These are phyloP conservation scores for Epizoanthus scotinus DNA, from an alignment of 92 coral and sea anemone species.

Conservation along the genomic window DNA sequence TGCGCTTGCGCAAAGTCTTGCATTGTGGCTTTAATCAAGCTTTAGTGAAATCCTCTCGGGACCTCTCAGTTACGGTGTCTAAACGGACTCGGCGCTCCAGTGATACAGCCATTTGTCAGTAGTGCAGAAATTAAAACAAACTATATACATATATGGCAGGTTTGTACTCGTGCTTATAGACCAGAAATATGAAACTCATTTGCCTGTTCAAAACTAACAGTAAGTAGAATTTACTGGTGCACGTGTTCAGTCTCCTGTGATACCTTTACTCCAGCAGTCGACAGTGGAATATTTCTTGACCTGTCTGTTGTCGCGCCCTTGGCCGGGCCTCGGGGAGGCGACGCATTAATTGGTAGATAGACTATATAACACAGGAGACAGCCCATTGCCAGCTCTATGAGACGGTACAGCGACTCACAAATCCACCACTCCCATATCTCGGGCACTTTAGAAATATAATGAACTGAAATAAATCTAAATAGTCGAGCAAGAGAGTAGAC, in stretches of 20 bases:
- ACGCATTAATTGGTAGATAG: conserved; percentile 6
- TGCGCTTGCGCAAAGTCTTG: no score
- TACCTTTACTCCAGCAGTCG: not conserved
- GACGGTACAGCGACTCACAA: conserved; percentile 27
- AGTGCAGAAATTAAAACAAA: no score
- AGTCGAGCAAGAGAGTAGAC: conserved; percentile 26
- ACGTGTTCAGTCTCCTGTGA: not conserved
- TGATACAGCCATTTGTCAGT: no score
- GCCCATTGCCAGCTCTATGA: conserved; percentile 34
- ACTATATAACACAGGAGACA: conserved; percentile 30
- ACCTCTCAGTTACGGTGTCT: no score
- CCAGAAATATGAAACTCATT: no score
- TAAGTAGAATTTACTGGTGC: no score
- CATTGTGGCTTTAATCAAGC: no score
- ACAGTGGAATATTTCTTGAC: not conserved
- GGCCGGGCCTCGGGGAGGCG: not conserved
- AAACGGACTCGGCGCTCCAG: no score
- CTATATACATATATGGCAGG: no score
- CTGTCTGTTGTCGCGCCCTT: not conserved
- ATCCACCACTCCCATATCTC: conserved; percentile 40
- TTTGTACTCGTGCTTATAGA: no score
- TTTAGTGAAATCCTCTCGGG: no score
- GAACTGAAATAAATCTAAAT: conserved; percentile 6
- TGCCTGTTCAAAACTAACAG: no score
- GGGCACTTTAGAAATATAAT: conserved; percentile 1